phyloP scores from a whole-genome alignment of 2,888 invertebrate species.

The Lottia gigantea region DNA sequence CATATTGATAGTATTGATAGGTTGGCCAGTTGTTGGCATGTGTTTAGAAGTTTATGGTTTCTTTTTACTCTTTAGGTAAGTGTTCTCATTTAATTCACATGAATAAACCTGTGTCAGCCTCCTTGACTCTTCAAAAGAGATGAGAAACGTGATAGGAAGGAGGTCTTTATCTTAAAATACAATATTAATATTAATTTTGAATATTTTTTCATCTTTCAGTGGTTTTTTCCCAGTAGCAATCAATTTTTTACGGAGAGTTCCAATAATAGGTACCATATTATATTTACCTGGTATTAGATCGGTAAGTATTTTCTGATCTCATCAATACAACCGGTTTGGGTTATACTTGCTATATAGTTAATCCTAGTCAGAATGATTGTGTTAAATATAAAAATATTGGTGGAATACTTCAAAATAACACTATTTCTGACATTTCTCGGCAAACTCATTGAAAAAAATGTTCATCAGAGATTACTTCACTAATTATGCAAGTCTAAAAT shows the following conservation, averaged over 20 bases:
- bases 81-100: too few species aligned
- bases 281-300: constrained; percentile 90
- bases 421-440: too few species aligned
- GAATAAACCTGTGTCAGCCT: too few species aligned
- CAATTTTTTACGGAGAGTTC: constrained; percentile 93
- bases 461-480: too few species aligned
- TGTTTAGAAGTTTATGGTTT: constrained; percentile 96
- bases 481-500: too few species aligned
- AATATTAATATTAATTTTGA: neutral
- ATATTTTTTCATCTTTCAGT: constrained; percentile 73
- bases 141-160: too few species aligned
- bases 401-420: too few species aligned
- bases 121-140: too few species aligned
- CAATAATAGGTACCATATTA: constrained; percentile 87
- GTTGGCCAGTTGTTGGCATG: constrained; percentile 98
- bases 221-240: constrained; percentile 97
- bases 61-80: constrained; percentile 75
- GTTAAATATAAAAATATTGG: neutral
- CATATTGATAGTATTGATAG: constrained; percentile 88
- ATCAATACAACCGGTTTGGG: neutral
- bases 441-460: too few species aligned
- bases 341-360: neutral
- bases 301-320: constrained; percentile 73
- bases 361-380: neutral
- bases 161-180: neutral